phyloP scores from a whole-genome alignment of 2,113 vertebrate genomes.

The Sinocyclocheilus grahami region DNA sequence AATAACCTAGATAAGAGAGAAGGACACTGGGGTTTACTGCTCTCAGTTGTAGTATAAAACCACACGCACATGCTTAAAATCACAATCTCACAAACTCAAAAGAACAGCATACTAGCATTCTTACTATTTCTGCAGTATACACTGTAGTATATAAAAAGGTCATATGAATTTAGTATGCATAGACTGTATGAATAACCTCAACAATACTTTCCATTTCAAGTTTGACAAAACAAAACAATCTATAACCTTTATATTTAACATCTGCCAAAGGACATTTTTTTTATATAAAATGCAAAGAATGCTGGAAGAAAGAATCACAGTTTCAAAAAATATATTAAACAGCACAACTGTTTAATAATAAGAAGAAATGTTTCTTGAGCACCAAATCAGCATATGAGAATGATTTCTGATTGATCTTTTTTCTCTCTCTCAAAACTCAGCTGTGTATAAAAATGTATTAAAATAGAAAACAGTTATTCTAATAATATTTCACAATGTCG shows the following conservation, averaged over 20 bases:
- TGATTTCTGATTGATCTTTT: not conserved
- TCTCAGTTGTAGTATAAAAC: not conserved
- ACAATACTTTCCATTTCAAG: not conserved
- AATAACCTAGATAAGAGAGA: slow-evolving; percentile 19
- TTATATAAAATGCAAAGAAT: too few species aligned
- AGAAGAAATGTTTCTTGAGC: not conserved
- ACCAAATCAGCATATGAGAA: not conserved
- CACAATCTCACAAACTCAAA: not conserved
- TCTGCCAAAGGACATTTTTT: not conserved
- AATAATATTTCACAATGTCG: too few species aligned
- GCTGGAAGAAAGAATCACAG: too few species aligned
- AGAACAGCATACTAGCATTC: too few species aligned
- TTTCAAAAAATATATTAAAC: too few species aligned
- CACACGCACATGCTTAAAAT: not conserved
- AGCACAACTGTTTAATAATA: not conserved
- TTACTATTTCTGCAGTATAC: not conserved
- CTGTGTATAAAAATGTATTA: too few species aligned
- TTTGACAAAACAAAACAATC: not conserved
- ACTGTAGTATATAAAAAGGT: not conserved
- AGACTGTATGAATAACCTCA: too few species aligned
- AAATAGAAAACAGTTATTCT: too few species aligned
- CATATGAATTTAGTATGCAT: not conserved
- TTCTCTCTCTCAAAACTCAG: too few species aligned
- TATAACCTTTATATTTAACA: not conserved
- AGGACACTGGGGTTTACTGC: slow-evolving; percentile 5